phyloP scores from a whole-genome alignment of 2,888 invertebrate genomes.

The Cephus rjabovi region DNA sequence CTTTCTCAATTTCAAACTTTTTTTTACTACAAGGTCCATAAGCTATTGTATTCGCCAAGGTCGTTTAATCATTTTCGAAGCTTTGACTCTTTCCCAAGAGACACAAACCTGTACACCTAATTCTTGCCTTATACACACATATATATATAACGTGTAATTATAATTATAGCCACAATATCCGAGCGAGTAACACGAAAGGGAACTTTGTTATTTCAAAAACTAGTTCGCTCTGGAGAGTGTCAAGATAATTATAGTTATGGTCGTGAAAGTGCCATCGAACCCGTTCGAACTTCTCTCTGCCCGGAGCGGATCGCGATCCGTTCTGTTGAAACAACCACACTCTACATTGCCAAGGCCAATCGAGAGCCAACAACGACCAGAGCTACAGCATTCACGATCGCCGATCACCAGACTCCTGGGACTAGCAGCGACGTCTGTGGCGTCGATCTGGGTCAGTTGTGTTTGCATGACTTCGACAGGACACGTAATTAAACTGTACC shows the following conservation, averaged over 20 bases:
- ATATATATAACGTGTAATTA: neutral
- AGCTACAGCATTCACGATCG: slow-evolving; percentile 28
- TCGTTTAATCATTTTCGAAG: neutral
- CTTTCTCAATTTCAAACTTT: neutral
- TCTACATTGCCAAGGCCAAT: slow-evolving; percentile 60
- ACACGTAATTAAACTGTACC: slow-evolving; percentile 1
- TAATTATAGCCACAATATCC: neutral
- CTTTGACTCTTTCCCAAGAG: neutral
- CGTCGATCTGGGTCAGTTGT: slow-evolving; percentile 12
- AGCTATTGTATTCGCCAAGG: neutral
- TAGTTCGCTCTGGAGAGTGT: slow-evolving; percentile 35
- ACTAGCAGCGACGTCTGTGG: neutral
- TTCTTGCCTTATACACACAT: neutral
- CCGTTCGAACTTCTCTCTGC: slow-evolving; percentile 21
- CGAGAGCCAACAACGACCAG: slow-evolving; percentile 22
- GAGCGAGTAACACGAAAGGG: neutral
- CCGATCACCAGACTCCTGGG: slow-evolving; percentile 21
- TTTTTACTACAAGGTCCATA: neutral
- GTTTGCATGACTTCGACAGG: slow-evolving; percentile 11
- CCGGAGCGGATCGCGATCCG: slow-evolving; percentile 5
- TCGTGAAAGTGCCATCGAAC: slow-evolving; percentile 62
- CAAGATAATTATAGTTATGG: slow-evolving; percentile 45
- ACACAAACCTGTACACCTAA: neutral
- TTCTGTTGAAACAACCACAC: slow-evolving; percentile 14
- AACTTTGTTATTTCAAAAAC: slow-evolving; percentile 28